A percentile compares a stretch with the other conserved stretches of the same genome.
Conservation (phyloP, 1,140 invertebrate genomes). For the Phymastichus coffea region DNA sequence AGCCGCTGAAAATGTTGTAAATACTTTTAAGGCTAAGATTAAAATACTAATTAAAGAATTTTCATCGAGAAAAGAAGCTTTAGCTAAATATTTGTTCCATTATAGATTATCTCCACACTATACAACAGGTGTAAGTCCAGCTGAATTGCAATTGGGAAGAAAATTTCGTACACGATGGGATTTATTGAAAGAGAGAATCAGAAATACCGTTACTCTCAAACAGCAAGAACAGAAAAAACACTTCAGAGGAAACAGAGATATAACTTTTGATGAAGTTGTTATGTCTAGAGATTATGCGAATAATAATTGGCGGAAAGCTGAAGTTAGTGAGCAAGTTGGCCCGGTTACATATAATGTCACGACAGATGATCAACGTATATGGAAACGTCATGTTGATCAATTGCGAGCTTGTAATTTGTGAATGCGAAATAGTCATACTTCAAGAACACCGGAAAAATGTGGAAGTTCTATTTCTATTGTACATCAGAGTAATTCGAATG, state of each 20-base stretch:
- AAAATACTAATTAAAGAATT: constrained; percentile 32
- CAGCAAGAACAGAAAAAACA: background rate
- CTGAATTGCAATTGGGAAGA: constrained; percentile 26
- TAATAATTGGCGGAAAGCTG: background rate
- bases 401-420: background rate
- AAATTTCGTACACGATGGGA: constrained; percentile 24
- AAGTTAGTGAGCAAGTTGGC: background rate
- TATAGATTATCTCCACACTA: constrained; percentile 25
- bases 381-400: background rate
- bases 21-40: constrained; percentile 27
- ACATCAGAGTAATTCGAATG: too few species aligned
- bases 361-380: background rate
- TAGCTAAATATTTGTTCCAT: constrained; percentile 24
- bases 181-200: background rate
- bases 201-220: background rate
- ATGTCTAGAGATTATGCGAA: background rate
- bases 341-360: background rate
- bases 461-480: too few species aligned
- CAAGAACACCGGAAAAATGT: too few species aligned
- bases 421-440: too few species aligned
- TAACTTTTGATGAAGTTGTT: background rate
- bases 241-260: background rate
- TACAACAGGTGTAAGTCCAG: constrained; percentile 20
- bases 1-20: background rate
- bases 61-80: background rate